phyloP scores from a whole-genome alignment of 2,797 vertebrate genomes.

The Sorex maritimensis region DNA sequence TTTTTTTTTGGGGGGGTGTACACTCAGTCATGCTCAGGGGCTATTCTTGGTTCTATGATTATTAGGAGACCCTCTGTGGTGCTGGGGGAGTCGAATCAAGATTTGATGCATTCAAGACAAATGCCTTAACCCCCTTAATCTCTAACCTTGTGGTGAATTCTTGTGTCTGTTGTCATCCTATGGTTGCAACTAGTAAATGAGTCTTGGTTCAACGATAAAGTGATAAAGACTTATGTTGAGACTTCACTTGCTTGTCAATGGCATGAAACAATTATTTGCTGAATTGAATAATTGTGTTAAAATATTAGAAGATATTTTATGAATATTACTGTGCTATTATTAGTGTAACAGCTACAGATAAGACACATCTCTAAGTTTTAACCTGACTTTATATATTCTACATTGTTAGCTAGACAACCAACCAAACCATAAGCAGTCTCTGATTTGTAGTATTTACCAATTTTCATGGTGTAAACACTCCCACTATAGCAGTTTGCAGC shows the following conservation, averaged over 20 bases:
- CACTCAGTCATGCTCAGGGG: no score
- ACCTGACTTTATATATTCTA: slow-evolving; percentile 18
- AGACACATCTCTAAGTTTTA: not conserved
- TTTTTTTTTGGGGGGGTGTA: not conserved
- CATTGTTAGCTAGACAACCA: not conserved
- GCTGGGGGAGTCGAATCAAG: no score
- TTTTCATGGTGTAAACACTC: not conserved
- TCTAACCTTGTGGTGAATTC: not conserved
- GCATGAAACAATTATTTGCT: not conserved
- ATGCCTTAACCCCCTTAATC: no score
- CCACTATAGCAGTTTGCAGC: not conserved
- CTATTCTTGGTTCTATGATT: no score
- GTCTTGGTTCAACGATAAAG: not conserved
- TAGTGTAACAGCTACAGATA: not conserved
- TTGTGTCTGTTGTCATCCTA: not conserved
- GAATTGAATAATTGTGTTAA: slow-evolving; percentile 3
- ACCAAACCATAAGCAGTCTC: slow-evolving; percentile 14
- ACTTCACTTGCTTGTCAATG: not conserved
- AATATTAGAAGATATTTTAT: not conserved
- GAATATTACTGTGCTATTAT: not conserved
- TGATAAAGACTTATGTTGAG: not conserved
- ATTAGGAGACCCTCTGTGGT: no score
- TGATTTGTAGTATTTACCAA: slow-evolving; percentile 10
- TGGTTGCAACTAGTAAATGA: not conserved
- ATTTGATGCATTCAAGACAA: no score